Evolutionary conservation across 2,113 vertebrate species (phyloP), one percentile per base, ranked within the genome.

Genomic region (Pseudorhombus dupliciocellatus): DNA sequence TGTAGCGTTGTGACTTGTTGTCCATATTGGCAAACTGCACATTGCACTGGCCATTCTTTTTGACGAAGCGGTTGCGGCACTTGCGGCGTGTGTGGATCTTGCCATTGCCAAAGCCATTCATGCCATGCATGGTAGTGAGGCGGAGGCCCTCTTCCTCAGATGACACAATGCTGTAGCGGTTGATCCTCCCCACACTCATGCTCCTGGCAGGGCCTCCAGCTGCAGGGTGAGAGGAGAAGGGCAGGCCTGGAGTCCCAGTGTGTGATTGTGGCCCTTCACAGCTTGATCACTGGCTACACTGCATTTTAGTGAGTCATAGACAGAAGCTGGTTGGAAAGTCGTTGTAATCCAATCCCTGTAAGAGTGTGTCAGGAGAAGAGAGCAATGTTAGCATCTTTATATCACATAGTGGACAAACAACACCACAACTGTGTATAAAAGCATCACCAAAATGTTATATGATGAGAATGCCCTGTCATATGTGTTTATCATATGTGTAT

Each of bases 21-120:
- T 98, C 96, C 97, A 99, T 98, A 89, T 99, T 98, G 87, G 97
- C 90, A 69, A 99, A 99, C 71, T 97, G 96, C 14, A 99, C 96
- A 0, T 99, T 99, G 90, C 97, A 99, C 78, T 98, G 97, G 63
- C 97, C 97, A 0, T 98, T 99, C 90, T 99, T 99, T 90, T 97
- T 98, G 69, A 99, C 97, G 0, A 99, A 99, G 52, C 97, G 95
- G 89, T 96, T 98, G 70, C 96, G 95, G 84, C 95, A 95, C 91
- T 97, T 95, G 81, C 96, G 94, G 66, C 96, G 90, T 0, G 96
- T 98, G 84, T 98, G 96, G 86, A 98, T 96, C 89, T 98, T 99
- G 67, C 96, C 96, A 0, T 99, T 99, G 86, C 97, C 96, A 65
- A 97, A 98, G 84, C 97, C 96, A 63, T 98, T 98, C 90, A 96